A percentile compares a stretch with the other conserved stretches of the same genome.
Conservation (phyloP, 2,797 vertebrate species). For the Austrolebias charrua region DNA sequence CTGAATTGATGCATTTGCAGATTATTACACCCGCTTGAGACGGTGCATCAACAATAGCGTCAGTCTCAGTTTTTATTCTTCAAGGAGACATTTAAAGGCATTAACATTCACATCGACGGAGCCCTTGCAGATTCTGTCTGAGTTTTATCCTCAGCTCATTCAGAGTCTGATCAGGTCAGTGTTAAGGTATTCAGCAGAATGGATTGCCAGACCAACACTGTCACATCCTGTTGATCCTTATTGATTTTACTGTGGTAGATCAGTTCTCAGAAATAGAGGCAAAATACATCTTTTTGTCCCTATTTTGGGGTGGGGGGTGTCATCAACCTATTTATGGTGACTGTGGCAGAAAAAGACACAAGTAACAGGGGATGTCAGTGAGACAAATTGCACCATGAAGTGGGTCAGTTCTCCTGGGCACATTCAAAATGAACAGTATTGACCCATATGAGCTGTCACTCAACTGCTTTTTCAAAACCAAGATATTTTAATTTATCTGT, state of each 20-base stretch:
- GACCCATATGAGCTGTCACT: constrained; percentile 40
- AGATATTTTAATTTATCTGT: constrained; percentile 2
- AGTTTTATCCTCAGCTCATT: not conserved
- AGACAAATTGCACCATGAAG: constrained; percentile 56
- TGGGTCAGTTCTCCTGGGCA: constrained; percentile 61
- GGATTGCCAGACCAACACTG: constrained; percentile 6
- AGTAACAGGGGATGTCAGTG: constrained; percentile 48
- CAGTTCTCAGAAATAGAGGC: not conserved
- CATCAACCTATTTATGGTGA: constrained; percentile 45
- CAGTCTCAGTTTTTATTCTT: not conserved
- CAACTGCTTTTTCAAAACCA: constrained; percentile 38
- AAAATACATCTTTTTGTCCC: constrained; percentile 19
- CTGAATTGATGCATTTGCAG: not conserved
- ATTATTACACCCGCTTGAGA: not conserved
- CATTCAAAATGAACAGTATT: constrained; percentile 45
- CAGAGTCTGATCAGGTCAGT: not conserved
- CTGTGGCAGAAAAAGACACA: constrained; percentile 51
- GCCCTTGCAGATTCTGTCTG: not conserved
- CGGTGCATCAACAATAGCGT: not conserved
- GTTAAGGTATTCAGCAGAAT: constrained; percentile 5
- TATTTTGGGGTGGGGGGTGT: constrained; percentile 45
- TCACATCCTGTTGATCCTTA: constrained; percentile 9
- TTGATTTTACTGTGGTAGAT: constrained; percentile 18
- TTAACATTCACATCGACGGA: not conserved
- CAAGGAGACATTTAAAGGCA: not conserved